phyloP scores from a whole-genome alignment of 2,888 invertebrate species.

The Germaria angustata region DNA sequence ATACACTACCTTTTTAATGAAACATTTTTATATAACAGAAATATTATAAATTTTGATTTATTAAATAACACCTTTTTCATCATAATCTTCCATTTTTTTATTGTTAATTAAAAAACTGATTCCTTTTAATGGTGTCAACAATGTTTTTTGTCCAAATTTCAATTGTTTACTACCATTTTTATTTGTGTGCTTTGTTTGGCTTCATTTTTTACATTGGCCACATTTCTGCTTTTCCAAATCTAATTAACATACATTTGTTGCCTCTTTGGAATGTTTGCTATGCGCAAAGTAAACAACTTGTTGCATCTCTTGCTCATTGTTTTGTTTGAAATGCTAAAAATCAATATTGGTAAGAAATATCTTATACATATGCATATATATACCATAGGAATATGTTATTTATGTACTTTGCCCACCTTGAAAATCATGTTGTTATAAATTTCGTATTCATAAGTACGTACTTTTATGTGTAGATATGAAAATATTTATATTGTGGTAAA shows the following conservation, averaged over 20 bases:
- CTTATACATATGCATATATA: not conserved
- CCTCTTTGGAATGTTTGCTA: conserved; percentile 40
- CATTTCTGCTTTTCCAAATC: conserved; percentile 66
- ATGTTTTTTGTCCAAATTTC: conserved; percentile 55
- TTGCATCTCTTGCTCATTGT: conserved; percentile 25
- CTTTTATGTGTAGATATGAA: too few relatives aligned
- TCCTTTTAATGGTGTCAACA: conserved; percentile 29
- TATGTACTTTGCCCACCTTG: too few relatives aligned
- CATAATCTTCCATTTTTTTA: conserved; percentile 75
- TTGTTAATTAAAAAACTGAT: conserved; percentile 11
- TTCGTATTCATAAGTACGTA: too few relatives aligned
- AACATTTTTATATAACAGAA: not conserved
- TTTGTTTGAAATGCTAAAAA: conserved; percentile 6
- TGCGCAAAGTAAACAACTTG: conserved; percentile 42
- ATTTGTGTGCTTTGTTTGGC: conserved; percentile 65
- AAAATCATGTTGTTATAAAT: too few relatives aligned
- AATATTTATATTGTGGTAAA: too few relatives aligned
- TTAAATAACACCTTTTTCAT: conserved; percentile 73
- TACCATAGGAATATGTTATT: too few relatives aligned
- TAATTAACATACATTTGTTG: conserved; percentile 66
- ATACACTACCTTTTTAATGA: conserved; percentile 49
- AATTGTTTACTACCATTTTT: conserved; percentile 56
- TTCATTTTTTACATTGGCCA: conserved; percentile 66
- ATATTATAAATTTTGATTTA: not conserved
- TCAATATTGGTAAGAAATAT: conserved; percentile 38